phyloP scores from a whole-genome alignment of 2,113 vertebrate species.

The Capricornis sumatraensis region DNA sequence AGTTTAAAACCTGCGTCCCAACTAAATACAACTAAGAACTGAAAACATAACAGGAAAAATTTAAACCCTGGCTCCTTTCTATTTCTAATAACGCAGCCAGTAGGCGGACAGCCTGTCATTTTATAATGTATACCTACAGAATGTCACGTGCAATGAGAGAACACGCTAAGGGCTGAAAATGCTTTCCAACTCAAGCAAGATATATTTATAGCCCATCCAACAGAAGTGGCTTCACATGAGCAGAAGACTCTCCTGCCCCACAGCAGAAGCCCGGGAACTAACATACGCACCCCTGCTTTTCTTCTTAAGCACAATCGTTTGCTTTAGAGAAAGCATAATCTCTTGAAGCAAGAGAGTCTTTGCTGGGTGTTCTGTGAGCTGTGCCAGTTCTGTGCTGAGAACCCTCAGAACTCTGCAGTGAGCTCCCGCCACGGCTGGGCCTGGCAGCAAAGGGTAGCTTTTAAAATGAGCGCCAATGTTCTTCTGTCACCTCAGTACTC shows the following conservation, averaged over 20 bases:
- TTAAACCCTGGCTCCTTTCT: neutral
- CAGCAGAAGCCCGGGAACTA: neutral
- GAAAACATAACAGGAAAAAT: conserved; percentile 12
- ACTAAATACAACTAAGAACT: neutral
- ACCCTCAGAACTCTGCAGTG: neutral
- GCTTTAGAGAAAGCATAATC: neutral
- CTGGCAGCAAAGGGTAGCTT: neutral
- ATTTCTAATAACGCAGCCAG: neutral
- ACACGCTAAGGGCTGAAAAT: conserved; percentile 41
- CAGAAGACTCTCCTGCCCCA: neutral
- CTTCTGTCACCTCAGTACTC: neutral
- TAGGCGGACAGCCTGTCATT: neutral
- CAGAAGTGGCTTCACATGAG: conserved; percentile 3
- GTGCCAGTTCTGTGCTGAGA: neutral
- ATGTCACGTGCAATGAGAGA: conserved; percentile 11
- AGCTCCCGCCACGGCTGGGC: neutral
- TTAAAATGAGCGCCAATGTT: conserved; percentile 5
- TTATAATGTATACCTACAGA: conserved; percentile 19
- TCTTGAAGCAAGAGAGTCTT: neutral
- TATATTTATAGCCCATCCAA: conserved; percentile 56
- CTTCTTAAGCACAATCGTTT: neutral
- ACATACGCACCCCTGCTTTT: neutral
- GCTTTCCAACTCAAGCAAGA: conserved; percentile 55
- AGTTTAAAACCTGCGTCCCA: conserved; percentile 36
- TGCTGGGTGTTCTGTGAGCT: neutral